phyloP scores from a whole-genome alignment of 2,113 vertebrate species.

The Puffinus mauretanicus region DNA sequence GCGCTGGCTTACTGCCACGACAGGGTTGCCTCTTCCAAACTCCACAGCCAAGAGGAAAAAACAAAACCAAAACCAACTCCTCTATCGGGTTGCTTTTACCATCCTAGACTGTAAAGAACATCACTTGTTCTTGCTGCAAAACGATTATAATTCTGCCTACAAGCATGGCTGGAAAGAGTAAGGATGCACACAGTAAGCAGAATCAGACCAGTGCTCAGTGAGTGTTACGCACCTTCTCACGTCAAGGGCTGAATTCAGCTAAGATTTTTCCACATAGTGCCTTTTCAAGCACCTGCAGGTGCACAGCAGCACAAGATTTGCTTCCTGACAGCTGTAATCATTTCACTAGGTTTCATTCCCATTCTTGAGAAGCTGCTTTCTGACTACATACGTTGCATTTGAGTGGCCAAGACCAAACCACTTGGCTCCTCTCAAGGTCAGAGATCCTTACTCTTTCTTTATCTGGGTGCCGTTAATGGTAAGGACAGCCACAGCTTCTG shows the following conservation, averaged over 20 bases:
- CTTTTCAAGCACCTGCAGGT: background rate
- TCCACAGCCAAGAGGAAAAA: background rate
- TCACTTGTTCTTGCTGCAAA: background rate
- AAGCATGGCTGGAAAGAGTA: background rate
- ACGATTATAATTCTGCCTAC: background rate
- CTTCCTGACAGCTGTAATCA: background rate
- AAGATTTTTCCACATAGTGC: background rate
- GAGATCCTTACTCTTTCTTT: background rate
- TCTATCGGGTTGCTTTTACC: background rate
- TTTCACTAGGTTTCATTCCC: background rate
- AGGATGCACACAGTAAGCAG: background rate
- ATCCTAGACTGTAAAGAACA: background rate
- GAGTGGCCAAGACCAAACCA: background rate
- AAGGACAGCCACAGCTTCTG: background rate
- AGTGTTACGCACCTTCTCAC: background rate
- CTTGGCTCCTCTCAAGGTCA: background rate
- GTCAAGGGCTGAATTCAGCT: background rate
- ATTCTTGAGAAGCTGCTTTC: background rate
- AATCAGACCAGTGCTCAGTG: background rate
- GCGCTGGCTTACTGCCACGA: background rate
- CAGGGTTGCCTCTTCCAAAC: background rate
- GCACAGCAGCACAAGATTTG: background rate
- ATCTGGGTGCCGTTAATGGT: background rate
- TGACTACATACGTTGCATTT: rapidly evolving
- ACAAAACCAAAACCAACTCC: background rate